Percentiles rank a stretch among this genome's conserved stretches.
Conservation (phyloP, 2,888 invertebrate genomes). For the Strigamia maritima region DNA sequence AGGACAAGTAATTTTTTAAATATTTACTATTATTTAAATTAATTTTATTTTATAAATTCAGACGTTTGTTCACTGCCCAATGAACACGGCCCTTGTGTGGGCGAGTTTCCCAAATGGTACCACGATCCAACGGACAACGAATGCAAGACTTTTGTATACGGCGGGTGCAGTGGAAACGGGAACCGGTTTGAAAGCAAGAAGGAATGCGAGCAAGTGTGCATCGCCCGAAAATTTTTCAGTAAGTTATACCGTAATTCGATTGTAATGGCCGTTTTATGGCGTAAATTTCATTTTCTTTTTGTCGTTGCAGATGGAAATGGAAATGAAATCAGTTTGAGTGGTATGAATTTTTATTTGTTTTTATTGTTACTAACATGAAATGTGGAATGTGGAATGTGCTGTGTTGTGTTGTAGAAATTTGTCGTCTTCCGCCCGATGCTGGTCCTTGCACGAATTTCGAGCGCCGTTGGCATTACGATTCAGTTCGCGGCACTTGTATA, state of each 20-base stretch:
- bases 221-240: too few species aligned
- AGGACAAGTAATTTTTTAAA: too few species aligned
- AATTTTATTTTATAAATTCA: neutral
- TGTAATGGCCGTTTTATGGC: too few species aligned
- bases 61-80: slow-evolving; percentile 71
- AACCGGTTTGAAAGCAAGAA: slow-evolving; percentile 74
- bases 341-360: slow-evolving; percentile 31
- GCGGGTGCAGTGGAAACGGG: slow-evolving; percentile 87
- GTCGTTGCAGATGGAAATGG: too few species aligned
- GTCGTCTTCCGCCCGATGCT: slow-evolving; percentile 63
- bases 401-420: slow-evolving; percentile 65
- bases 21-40: too few species aligned
- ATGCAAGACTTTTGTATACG: slow-evolving; percentile 80
- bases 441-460: slow-evolving; percentile 63
- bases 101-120: slow-evolving; percentile 74
- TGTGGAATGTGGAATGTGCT: neutral
- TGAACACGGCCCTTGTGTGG: slow-evolving; percentile 70
- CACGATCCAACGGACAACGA: slow-evolving; percentile 70
- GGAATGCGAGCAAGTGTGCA: slow-evolving; percentile 58
- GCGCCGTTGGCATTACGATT: slow-evolving; percentile 63
- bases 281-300: too few species aligned
- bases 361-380: slow-evolving; percentile 40
- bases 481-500: slow-evolving; percentile 66
- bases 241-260: too few species aligned
- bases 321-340: too few species aligned